Base-by-base conservation (phyloP, 2,888 invertebrate species). In the Phyto melanocephala region DNA sequence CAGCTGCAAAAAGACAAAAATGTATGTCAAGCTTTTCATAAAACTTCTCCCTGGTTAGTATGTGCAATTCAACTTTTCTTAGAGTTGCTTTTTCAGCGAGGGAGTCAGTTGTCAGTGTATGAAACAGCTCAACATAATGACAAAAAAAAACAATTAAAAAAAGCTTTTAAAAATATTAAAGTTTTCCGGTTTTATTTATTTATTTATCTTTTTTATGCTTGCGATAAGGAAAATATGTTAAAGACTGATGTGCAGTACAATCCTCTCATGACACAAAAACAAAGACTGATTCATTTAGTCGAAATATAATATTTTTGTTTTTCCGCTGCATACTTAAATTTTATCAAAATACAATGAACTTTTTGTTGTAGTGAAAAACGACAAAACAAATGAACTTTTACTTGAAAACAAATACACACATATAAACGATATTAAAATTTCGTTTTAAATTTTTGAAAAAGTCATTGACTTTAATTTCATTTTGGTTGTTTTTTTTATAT, bases 171-270 rank as follows among this genome's bases (percentile, higher is more conserved):
- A 81, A 81, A 50, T 72, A 77, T 81, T 72, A 81, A 77, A 81
- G 72, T 81, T 77, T 81, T 81, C 81, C 81, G 81, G 81, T 76
- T 77, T 77, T n/a, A n/a, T n/a, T n/a, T n/a, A n/a, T n/a, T n/a
- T n/a, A n/a, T n/a, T 50, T 20, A 2, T 40, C 8, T n/a, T 50
- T 28, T 28, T 6, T 5, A 28, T 54, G 20, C 50, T 45, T 56
- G 58, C 60, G 76, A 76, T 76, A 76, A 76, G 22, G 52, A 76
- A 68, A 68, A 68, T 68, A 62, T 68, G 67, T 13, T 60, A 20
- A 52, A 52, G 67, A 68, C 40, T 37, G 1, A 24, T 52, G 4
- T 2, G 24, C 13, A 50, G 20, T 35, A 62, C 40, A 40, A 52
- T 17, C 20, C 24, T 68, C 13, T 56, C 20, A 4, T 15, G 15